phyloP scores from a whole-genome alignment of 2,113 vertebrate genomes.

The Myodes glareolus region DNA sequence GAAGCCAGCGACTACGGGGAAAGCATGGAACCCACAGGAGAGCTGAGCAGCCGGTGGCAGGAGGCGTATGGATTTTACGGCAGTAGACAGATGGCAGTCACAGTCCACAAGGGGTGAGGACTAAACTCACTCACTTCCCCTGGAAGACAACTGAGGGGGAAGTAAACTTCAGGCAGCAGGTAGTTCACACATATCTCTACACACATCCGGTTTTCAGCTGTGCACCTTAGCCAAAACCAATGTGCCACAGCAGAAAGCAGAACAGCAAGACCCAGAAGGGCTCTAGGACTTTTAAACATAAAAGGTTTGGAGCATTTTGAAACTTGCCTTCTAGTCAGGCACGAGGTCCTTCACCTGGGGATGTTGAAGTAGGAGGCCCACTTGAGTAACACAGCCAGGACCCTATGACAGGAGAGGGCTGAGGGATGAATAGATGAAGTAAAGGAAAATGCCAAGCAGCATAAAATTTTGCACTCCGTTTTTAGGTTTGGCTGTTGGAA shows the following conservation, averaged over 20 bases:
- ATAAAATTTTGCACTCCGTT: not conserved
- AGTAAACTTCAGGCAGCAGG: not conserved
- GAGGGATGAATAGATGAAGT: not conserved
- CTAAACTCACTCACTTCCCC: not conserved
- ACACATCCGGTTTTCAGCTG: not conserved
- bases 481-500: not conserved
- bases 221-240: not conserved
- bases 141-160: not conserved
- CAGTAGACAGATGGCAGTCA: slow-evolving; percentile 10
- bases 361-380: not conserved
- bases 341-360: not conserved
- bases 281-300: not conserved
- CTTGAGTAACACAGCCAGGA: not conserved
- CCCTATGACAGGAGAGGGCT: not conserved
- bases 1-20: slow-evolving; percentile 9
- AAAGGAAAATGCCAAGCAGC: not conserved
- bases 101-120: not conserved
- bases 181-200: not conserved
- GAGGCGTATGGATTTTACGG: not conserved
- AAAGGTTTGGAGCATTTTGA: not conserved
- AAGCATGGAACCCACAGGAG: not conserved
- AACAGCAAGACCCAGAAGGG: not conserved
- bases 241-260: not conserved
- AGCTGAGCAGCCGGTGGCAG: not conserved
- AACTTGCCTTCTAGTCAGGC: not conserved